Evolutionary conservation across 92 coral and sea anemone genomes (phyloP).

Genomic region (Anthopleura xanthogrammica): DNA sequence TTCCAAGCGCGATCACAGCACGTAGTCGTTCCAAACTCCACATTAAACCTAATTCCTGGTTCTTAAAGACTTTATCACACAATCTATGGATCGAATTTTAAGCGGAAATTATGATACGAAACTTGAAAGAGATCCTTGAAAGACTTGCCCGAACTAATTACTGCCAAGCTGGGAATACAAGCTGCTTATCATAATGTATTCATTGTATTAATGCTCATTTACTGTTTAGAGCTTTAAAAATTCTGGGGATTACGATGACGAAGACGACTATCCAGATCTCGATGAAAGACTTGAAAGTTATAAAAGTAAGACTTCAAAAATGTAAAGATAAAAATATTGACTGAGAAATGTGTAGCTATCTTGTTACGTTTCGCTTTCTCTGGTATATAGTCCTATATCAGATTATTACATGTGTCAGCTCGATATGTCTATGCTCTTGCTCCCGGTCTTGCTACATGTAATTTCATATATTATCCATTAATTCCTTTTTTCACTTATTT

Average conservation of each 20-base stretch:
- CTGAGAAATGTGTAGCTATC: background rate
- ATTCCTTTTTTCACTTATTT: background rate
- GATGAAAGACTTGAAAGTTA: conserved; percentile 67
- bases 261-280: conserved; percentile 92
- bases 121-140: background rate
- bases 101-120: conserved; percentile 15
- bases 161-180: background rate
- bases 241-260: conserved; percentile 96
- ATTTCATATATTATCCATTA: background rate
- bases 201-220: background rate
- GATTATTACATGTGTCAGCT: background rate
- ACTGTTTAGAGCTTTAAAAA: conserved; percentile 64
- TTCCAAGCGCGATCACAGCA: background rate
- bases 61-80: background rate
- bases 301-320: conserved; percentile 62
- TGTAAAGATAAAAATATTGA: background rate
- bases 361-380: background rate
- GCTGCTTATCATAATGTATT: background rate
- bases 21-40: conserved; percentile 1
- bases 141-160: background rate
- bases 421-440: background rate
- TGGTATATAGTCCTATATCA: background rate
- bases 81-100: background rate
- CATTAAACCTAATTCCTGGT: background rate
- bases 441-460: no score